These are phyloP conservation scores for Conopomorpha cramerella DNA, from an alignment of 1,140 invertebrate species.

Conservation along the genomic window DNA sequence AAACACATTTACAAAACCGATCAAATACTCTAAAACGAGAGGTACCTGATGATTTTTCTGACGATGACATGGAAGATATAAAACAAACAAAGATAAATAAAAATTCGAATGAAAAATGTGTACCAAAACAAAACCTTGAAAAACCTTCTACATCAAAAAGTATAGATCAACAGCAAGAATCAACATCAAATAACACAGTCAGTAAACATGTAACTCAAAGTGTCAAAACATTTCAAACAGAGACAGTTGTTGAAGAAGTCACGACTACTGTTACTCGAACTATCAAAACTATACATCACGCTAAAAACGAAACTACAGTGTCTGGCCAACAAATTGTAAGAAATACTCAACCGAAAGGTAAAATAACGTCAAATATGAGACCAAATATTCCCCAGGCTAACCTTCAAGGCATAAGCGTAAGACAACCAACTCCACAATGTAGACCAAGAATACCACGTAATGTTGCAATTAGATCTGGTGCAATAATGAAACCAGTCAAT, in stretches of 20 bases:
- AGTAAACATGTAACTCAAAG: slow-evolving; percentile 24
- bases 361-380: not conserved
- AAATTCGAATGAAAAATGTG: slow-evolving; percentile 7
- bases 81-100: not conserved
- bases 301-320: slow-evolving; percentile 29
- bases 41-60: too few species aligned
- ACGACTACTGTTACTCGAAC: slow-evolving; percentile 52
- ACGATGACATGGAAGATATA: slow-evolving; percentile 1
- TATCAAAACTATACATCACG: slow-evolving; percentile 32
- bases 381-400: not conserved
- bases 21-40: slow-evolving; percentile 6
- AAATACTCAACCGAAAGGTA: not conserved
- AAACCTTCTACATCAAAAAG: slow-evolving; percentile 4
- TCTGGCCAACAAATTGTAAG: slow-evolving; percentile 16
- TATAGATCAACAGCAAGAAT: slow-evolving; percentile 12
- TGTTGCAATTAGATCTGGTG: too few species aligned
- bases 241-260: slow-evolving; percentile 48
- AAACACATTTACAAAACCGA: slow-evolving; percentile 9
- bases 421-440: slow-evolving; percentile 9
- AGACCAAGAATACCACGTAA: slow-evolving; percentile 13
- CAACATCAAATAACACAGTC: slow-evolving; percentile 28
- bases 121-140: slow-evolving; percentile 8
- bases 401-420: slow-evolving; percentile 8
- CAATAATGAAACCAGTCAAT: too few species aligned
- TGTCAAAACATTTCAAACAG: slow-evolving; percentile 41